Evolutionary conservation across 2,113 vertebrate species (phyloP), one percentile per base, ranked within the genome.

Genomic region (Archocentrus centrarchus): DNA sequence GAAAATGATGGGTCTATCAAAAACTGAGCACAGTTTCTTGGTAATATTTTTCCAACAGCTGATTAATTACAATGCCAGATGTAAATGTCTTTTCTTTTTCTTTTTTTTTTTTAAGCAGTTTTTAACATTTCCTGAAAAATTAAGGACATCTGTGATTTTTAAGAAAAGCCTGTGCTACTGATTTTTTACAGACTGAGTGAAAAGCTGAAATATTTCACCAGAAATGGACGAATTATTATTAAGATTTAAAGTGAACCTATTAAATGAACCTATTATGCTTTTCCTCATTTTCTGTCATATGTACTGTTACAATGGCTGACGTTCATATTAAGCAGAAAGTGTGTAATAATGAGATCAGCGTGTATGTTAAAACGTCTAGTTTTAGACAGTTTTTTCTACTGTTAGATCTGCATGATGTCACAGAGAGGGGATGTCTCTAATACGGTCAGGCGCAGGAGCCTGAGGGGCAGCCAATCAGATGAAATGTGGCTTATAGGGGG

Each of bases 381-480:
- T 66, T 66, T 17, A 44, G 39, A 0, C 63, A 10, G 39, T 66
- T 44, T 66, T 47, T 47, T 2, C 39, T 66, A 47, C 22, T 27
- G 39, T 47, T 68, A 0, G 63, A n/a, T 68, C 39, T 68, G 4
- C 27, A 0, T 27, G 22, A 47, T 68, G 41, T 47, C 64, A 47
- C 64, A 68, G 63, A 44, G n/a, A 68, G 63, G 24, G 1, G 41
- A 68, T 18, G 22, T 47, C 0, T 17, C 27, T 47, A 68, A 68
- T 6, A 27, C 44, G 0, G 0, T 6, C 39, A 44, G 2, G 63
- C 7, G 27, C 24, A 60, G 7, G 11, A 27, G 41, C 64, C 0
- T 0, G 10, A 2, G 44, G 14, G 13, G 14, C 44, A 47, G 44
- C 13, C 44, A 47, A 47, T 47, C 14, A 15, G 44, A 47, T 1